These are phyloP conservation scores for Hymenopus coronatus DNA, from an alignment of 2,888 invertebrate genomes.

Conservation along the genomic window DNA sequence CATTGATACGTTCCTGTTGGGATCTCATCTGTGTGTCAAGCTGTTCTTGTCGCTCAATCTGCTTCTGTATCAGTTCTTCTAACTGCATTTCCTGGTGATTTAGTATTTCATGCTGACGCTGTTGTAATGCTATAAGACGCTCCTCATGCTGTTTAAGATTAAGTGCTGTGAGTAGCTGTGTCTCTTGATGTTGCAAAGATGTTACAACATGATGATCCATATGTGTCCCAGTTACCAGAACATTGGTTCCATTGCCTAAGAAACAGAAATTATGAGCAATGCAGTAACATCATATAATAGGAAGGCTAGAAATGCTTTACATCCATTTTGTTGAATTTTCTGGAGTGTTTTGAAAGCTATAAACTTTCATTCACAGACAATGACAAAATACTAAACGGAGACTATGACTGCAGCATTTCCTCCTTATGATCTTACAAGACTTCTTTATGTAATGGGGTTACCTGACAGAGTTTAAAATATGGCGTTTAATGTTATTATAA, in stretches of 20 bases:
- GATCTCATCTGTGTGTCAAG: constrained; percentile 58
- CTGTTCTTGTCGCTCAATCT: constrained; percentile 55
- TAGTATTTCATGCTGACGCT: constrained; percentile 55
- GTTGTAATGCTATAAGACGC: constrained; percentile 55
- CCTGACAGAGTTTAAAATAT: too few relatives aligned
- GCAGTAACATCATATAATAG: too few relatives aligned
- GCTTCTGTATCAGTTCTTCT: constrained; percentile 53
- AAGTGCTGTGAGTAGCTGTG: constrained; percentile 59
- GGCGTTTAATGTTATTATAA: too few relatives aligned
- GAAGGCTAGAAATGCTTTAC: too few relatives aligned
- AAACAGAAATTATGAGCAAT: background rate
- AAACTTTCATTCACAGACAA: too few relatives aligned
- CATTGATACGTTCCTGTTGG: constrained; percentile 61
- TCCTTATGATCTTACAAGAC: too few relatives aligned
- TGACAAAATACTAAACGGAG: too few relatives aligned
- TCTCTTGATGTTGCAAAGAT: constrained; percentile 61
- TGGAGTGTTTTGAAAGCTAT: too few relatives aligned
- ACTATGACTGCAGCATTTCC: too few relatives aligned
- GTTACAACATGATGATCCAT: constrained; percentile 7
- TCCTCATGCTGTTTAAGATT: constrained; percentile 64
- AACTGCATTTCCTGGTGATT: constrained; percentile 55
- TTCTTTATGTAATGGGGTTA: too few relatives aligned
- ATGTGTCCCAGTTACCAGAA: background rate
- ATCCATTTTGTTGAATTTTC: too few relatives aligned
- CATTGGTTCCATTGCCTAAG: background rate